Evolutionary conservation across 2,888 invertebrate genomes (phyloP), one percentile per base, ranked within the genome.

Genomic region (Arrhopalites spinosus): DNA sequence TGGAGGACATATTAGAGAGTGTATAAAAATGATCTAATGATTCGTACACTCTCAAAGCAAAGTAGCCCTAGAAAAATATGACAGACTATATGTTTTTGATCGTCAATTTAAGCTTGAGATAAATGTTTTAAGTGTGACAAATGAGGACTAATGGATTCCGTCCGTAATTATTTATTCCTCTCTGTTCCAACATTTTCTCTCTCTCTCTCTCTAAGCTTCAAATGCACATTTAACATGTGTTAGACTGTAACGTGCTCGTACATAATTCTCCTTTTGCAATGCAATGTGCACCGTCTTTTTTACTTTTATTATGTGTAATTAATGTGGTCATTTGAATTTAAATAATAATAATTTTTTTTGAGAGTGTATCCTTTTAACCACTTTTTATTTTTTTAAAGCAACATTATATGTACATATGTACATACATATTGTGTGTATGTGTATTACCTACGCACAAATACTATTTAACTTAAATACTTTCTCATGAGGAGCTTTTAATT

Each of bases 251-350:
- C n/a, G n/a, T n/a, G n/a, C n/a, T n/a, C n/a, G n/a, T n/a, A n/a
- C n/a, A n/a, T n/a, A n/a, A n/a, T n/a, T n/a, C n/a, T n/a, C n/a
- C n/a, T n/a, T n/a, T n/a, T 53, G 20, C 53, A 53, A 53, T 20
- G 17, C 53, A 20, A 8, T 17, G 53, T 15, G 20, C 20, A 5
- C 11, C 29, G 8, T 36, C 15, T 17, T 30, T 30, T 63, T 63
- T 63, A 29, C 63, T 63, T 30, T 63, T 63, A 63, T 63, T 29
- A 63, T 8, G 63, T 63, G 63, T 63, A 63, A 63, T 63, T 63
- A 63, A 63, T 63, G 63, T 27, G 30, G 27, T 27, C 63, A 63
- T 30, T 63, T 63, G 30, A 23, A 53, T 53, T 53, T 53, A 20
- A 53, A 53, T 53, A 53, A 20, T 53, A 53, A 20, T n/a, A n/a